These are phyloP conservation scores for Gerris buenoi DNA, from an alignment of 1,140 invertebrate species.

Conservation along the genomic window DNA sequence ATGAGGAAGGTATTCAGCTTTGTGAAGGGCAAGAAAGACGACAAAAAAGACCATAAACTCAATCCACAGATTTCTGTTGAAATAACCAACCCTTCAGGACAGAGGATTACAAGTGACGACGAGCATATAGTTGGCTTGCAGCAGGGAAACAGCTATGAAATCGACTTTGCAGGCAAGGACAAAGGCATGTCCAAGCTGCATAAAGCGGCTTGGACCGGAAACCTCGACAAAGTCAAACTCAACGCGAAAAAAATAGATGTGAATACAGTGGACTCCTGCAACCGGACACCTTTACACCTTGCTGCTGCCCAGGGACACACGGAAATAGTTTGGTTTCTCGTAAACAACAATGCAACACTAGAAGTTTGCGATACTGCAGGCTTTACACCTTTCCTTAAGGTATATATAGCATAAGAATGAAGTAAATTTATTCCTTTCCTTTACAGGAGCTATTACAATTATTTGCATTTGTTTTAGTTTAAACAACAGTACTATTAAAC, in stretches of 20 bases:
- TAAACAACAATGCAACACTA: slow-evolving; percentile 25
- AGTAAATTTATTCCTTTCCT: no score
- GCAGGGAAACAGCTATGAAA: slow-evolving; percentile 20
- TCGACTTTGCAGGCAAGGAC: slow-evolving; percentile 25
- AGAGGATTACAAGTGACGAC: slow-evolving; percentile 20
- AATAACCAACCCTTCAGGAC: slow-evolving; percentile 19
- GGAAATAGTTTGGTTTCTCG: slow-evolving; percentile 25
- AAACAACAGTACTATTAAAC: no score
- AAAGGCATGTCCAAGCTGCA: slow-evolving; percentile 26
- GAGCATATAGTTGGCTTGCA: slow-evolving; percentile 19
- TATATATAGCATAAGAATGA: no score
- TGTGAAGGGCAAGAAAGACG: slow-evolving; percentile 26
- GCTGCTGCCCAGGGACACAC: slow-evolving; percentile 26
- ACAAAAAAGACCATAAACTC: slow-evolving; percentile 21
- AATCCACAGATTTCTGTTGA: slow-evolving; percentile 19
- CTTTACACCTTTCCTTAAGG: slow-evolving; percentile 27
- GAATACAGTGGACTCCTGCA: slow-evolving; percentile 22
- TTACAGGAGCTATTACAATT: no score
- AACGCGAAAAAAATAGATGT: slow-evolving; percentile 24
- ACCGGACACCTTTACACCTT: slow-evolving; percentile 26
- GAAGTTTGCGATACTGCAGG: slow-evolving; percentile 24
- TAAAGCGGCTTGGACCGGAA: slow-evolving; percentile 27
- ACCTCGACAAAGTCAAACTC: slow-evolving; percentile 25
- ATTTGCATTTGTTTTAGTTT: no score
- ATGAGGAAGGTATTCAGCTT: slow-evolving; percentile 29